Base-by-base conservation (phyloP, 2,888 invertebrate genomes). In the Amblyjoppa fuscipennis region DNA sequence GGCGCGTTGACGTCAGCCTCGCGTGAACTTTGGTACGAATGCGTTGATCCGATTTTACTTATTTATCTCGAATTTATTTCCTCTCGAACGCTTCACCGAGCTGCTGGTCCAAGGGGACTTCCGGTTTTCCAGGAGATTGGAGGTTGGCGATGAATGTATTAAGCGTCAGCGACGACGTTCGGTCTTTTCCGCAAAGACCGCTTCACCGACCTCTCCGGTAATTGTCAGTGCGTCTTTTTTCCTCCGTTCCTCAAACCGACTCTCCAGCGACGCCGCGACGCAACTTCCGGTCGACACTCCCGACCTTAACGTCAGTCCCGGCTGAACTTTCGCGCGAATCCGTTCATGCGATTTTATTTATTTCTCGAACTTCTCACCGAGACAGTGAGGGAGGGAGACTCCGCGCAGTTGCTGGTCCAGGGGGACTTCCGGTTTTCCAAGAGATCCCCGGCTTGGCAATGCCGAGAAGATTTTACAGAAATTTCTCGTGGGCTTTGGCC, bases 401-500 rank as follows among this genome's bases (percentile, higher is more conserved):
- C 59, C 28, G 28, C 25, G 13, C 28, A 59, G 59, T 13, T 3
- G 13, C 59, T 28, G 9, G 59, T 59, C 59, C 59, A 28, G 59
- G 11, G 28, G 64, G 16, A n/a, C n/a, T 64, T 64, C 64, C 64
- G 64, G 64, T 64, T 69, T 69, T 66, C 28, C 38, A 20, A 45
- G 41, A 41, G 45, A 31, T 9, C 53, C 3, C 16, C 34, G 53
- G 45, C 13, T 64, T 64, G 81, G 68, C 84, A 34, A n/a, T 64
- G 84, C 86, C 81, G 76, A 84, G 84, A 88, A 91, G 89, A 89
- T 91, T 91, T 91, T 91, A 89, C 88, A 87, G 87, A 89, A 91
- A 92, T 91, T 92, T 92, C 90, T 90, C 90, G 91, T 85, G 90
- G 89, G 91, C 86, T 89, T 89, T 88, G 85, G 89, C 87, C 88